Evolutionary conservation across 1,140 invertebrate species (phyloP).

Genomic region (Nomia melanderi): DNA sequence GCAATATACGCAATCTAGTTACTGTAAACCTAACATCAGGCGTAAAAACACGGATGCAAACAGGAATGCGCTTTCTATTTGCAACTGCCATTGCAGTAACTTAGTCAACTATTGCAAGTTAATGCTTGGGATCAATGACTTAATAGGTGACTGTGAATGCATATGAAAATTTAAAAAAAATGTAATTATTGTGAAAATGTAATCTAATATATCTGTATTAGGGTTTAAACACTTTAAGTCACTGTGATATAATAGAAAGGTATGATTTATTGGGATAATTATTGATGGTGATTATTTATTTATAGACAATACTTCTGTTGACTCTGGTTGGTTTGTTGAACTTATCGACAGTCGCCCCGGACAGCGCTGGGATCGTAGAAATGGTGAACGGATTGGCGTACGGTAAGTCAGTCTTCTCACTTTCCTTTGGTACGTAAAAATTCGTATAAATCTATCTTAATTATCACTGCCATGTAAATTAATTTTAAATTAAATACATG

Average conservation of each 20-base stretch:
- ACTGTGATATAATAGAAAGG: neutral
- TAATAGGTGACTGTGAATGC: no score
- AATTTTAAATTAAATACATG: no score
- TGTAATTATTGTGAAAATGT: no score
- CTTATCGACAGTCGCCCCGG: conserved; percentile 56
- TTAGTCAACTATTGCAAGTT: neutral
- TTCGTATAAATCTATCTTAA: neutral
- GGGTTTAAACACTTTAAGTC: no score
- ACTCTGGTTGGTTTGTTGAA: conserved; percentile 29
- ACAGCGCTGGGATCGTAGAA: conserved; percentile 73
- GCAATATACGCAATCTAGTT: neutral
- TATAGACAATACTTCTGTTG: conserved; percentile 32
- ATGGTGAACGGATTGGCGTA: conserved; percentile 74
- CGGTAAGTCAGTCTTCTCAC: conserved; percentile 62
- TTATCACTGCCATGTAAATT: no score
- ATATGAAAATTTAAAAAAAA: no score
- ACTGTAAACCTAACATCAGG: neutral
- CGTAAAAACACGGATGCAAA: conserved; percentile 15
- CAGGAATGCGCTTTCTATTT: conserved; percentile 30
- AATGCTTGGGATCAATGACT: neutral
- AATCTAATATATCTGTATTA: no score
- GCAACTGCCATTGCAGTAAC: neutral
- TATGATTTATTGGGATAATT: neutral
- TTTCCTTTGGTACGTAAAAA: neutral
- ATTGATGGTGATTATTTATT: conserved; percentile 6